Evolutionary conservation across 2,888 invertebrate genomes (phyloP), one percentile per base, ranked within the genome.

Genomic region (Tetranychus piercei): DNA sequence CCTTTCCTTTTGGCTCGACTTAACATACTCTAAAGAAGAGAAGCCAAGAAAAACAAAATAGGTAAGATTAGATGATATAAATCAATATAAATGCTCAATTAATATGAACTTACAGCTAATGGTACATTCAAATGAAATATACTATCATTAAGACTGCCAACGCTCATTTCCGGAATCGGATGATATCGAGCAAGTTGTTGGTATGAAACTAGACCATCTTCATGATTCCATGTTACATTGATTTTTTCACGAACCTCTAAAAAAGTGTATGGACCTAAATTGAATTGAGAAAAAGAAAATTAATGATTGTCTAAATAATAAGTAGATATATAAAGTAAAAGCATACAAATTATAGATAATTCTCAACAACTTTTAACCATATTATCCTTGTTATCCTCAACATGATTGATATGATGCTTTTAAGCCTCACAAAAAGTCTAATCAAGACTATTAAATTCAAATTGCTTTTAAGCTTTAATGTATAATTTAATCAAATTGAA

Each of bases 121-220:
- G 79, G 79, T 44, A 79, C 78, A 74, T 79, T 79, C n/a, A 79
- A 44, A 18, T 78, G 77, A 6, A 74, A 69, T 22, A 79, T 73
- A 9, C 69, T n/a, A 70, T 79, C 78, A 73, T 78, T 76, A 15
- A 79, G 73, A 22, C 74, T 76, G n/a, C 78, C 79, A 71, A 75
- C 75, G 3, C 77, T 77, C 64, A 71, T 44, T 20, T 78, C 77
- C 5, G 77, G 75, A n/a, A 76, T 74, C 67, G 71, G 78, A 71
- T 71, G 67, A 78, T 78, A 79, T 20, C 74, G 72, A 20, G 75
- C 75, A 5, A 77, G 73, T 69, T 78, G 77, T 18, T 69, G 74
- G 65, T 79, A 79, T 2, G 72, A 69, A 20, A 79, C 76, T 6
- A 78, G 78, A 43, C 77, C 77, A 66, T 79, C 77, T 4, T 74